These are phyloP conservation scores for Bothrops alternatus DNA, from an alignment of 2,797 vertebrate genomes.

Conservation along the genomic window DNA sequence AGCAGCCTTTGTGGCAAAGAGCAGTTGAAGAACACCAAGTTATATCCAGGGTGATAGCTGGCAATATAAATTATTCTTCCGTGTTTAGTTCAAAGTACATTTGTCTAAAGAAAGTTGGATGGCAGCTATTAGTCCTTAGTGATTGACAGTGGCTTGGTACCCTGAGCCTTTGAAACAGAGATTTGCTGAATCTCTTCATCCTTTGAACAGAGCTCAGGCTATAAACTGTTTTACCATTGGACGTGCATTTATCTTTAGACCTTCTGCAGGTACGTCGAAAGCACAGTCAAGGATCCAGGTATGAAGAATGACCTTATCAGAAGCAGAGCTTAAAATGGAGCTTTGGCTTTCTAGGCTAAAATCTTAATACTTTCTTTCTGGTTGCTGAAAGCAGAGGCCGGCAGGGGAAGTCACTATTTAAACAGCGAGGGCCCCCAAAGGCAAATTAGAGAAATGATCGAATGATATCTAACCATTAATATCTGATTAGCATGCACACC, in stretches of 20 bases:
- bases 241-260: neutral
- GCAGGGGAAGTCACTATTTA: neutral
- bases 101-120: slow-evolving; percentile 10
- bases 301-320: slow-evolving; percentile 6
- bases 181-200: neutral
- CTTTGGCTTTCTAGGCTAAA: neutral
- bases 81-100: slow-evolving; percentile 3
- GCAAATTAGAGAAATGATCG: neutral
- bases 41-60: slow-evolving; percentile 6
- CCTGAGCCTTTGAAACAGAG: slow-evolving; percentile 7
- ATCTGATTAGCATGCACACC: neutral
- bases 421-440: neutral
- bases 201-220: neutral
- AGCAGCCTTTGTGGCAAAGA: neutral
- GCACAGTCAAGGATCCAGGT: neutral
- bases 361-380: neutral
- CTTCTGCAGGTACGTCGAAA: neutral
- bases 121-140: slow-evolving; percentile 24
- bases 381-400: neutral
- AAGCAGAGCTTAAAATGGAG: neutral
- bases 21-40: neutral
- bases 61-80: slow-evolving; percentile 13
- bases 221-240: neutral
- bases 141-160: slow-evolving; percentile 36
- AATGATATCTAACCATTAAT: neutral